Conservation (phyloP, 2,113 vertebrate genomes). For the Phainopepla nitens region DNA sequence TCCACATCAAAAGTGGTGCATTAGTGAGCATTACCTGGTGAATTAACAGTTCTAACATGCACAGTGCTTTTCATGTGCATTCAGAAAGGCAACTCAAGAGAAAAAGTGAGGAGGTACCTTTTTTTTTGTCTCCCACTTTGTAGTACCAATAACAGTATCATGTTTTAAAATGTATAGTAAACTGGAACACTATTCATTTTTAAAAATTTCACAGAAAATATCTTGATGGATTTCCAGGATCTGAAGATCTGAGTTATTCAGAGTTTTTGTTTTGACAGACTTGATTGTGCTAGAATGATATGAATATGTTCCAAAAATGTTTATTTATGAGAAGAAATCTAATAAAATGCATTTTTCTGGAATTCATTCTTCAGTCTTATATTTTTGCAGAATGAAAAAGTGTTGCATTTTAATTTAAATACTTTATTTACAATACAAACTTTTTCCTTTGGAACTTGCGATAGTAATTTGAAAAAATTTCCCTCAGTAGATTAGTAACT, state of each 20-base stretch:
- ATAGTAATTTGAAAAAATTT: neutral
- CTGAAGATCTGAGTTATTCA: neutral
- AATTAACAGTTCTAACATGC: neutral
- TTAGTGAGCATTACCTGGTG: neutral
- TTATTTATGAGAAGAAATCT: neutral
- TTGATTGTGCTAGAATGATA: neutral
- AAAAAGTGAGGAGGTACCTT: neutral
- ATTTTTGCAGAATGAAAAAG: neutral
- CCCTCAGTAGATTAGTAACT: neutral
- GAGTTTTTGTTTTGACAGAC: neutral
- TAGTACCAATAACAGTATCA: neutral
- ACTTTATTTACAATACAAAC: neutral
- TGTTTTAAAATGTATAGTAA: neutral
- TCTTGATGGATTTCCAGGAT: neutral
- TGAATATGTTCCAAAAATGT: neutral
- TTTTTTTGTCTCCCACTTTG: neutral
- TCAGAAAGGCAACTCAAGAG: neutral
- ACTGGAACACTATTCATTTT: neutral
- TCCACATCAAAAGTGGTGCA: neutral
- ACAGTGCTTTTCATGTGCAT: accelerated
- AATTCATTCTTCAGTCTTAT: neutral
- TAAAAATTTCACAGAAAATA: neutral
- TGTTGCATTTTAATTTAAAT: neutral
- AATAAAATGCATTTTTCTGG: neutral
- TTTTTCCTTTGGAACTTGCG: neutral